These are phyloP conservation scores for Rotaria socialis DNA, from an alignment of 2,888 invertebrate species.

Conservation along the genomic window DNA sequence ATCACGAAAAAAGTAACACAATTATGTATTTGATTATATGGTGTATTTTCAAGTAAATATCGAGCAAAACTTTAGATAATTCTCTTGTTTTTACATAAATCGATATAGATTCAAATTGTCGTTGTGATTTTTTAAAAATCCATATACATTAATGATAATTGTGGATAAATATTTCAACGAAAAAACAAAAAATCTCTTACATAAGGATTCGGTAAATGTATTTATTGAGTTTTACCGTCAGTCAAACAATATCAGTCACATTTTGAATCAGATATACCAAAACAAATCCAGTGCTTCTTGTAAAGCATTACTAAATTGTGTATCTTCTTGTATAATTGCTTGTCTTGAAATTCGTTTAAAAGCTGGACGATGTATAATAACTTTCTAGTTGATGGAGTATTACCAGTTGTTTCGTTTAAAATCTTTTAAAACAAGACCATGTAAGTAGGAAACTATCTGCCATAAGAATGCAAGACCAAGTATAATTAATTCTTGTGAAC, in stretches of 20 bases:
- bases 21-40: slow-evolving; percentile 40
- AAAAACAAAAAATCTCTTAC: slow-evolving; percentile 92
- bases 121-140: slow-evolving; percentile 82
- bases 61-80: slow-evolving; percentile 74
- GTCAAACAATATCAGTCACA: slow-evolving; percentile 88
- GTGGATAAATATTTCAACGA: slow-evolving; percentile 94
- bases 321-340: slow-evolving; percentile 89
- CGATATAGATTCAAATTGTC: slow-evolving; percentile 66
- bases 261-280: slow-evolving; percentile 83
- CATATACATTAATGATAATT: slow-evolving; percentile 85
- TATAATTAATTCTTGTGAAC: slow-evolving; percentile 86
- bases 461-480: slow-evolving; percentile 88
- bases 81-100: slow-evolving; percentile 78
- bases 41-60: slow-evolving; percentile 47
- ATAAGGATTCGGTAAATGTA: slow-evolving; percentile 87
- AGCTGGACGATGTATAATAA: slow-evolving; percentile 88
- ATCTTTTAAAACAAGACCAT: slow-evolving; percentile 98
- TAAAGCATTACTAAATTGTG: slow-evolving; percentile 87
- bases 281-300: slow-evolving; percentile 91
- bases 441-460: slow-evolving; percentile 96
- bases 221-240: slow-evolving; percentile 90
- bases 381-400: slow-evolving; percentile 98
- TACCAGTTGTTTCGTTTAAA: slow-evolving; percentile 96
- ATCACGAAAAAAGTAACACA: slow-evolving; percentile 91
- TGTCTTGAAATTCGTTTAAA: slow-evolving; percentile 86